phyloP scores from a whole-genome alignment of 1,140 invertebrate species.

The Tetramorium parvispinum region DNA sequence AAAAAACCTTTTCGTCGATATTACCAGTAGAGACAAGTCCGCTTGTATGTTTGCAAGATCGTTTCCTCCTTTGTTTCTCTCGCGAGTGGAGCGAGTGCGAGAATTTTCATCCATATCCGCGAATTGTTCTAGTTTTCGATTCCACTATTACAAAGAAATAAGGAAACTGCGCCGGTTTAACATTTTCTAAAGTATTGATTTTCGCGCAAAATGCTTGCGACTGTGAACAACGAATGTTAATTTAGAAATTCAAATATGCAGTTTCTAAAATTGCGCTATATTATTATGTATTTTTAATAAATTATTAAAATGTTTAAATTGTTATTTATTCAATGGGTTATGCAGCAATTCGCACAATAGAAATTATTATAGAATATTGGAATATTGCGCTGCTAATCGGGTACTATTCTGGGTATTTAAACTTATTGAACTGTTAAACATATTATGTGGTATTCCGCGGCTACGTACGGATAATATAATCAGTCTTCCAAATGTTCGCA shows the following conservation, averaged over 20 bases:
- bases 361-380: conserved; percentile 29
- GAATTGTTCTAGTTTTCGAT: conserved; percentile 23
- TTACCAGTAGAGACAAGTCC: conserved; percentile 47
- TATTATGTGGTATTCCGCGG: background rate
- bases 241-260: background rate
- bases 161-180: background rate
- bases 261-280: background rate
- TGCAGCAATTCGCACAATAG: background rate
- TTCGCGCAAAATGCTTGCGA: background rate
- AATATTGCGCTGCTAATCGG: conserved; percentile 8
- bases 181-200: background rate
- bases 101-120: conserved; percentile 11
- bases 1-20: conserved; percentile 62
- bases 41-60: conserved; percentile 47
- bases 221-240: background rate
- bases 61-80: conserved; percentile 18
- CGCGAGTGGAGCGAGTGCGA: background rate
- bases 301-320: conserved; percentile 25
- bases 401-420: conserved; percentile 12
- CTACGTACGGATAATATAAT: background rate
- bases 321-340: background rate
- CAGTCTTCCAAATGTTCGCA: background rate
- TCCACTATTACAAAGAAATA: background rate
- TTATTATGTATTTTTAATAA: conserved; percentile 19
- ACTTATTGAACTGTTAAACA: conserved; percentile 18